These are phyloP conservation scores for Myotis pilosus DNA, from an alignment of 2,797 vertebrate genomes.

Conservation along the genomic window DNA sequence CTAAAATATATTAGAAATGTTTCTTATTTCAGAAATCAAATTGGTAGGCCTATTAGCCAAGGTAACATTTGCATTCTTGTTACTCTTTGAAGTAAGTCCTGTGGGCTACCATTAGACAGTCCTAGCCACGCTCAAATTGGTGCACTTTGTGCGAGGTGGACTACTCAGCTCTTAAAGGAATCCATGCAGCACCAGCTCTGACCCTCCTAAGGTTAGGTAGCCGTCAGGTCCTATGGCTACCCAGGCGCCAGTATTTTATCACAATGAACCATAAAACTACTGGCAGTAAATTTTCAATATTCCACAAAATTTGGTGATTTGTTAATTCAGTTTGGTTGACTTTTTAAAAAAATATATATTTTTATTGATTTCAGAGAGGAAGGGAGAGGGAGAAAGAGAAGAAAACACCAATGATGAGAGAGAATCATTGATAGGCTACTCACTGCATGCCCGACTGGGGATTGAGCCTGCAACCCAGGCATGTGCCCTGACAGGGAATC, in stretches of 20 bases:
- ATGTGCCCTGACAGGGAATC: too few species aligned
- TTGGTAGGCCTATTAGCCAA: neutral
- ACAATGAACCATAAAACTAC: slow-evolving; percentile 82
- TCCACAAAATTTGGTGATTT: slow-evolving; percentile 73
- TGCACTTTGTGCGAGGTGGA: neutral
- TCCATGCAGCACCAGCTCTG: slow-evolving; percentile 41
- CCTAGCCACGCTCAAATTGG: neutral
- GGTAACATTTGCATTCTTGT: neutral
- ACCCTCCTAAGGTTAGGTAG: slow-evolving; percentile 69
- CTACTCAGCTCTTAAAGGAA: slow-evolving; percentile 61
- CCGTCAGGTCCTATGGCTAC: slow-evolving; percentile 71
- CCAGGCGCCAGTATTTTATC: slow-evolving; percentile 79
- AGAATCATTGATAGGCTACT: neutral
- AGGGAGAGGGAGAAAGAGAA: neutral
- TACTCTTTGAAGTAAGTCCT: neutral
- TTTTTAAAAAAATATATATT: slow-evolving; percentile 61
- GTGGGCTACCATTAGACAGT: neutral
- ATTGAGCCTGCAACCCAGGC: too few species aligned
- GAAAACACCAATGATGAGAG: neutral
- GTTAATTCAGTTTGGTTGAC: slow-evolving; percentile 79
- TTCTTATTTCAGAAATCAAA: neutral
- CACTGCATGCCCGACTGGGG: neutral
- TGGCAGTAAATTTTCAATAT: slow-evolving; percentile 79
- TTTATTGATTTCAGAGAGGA: too few species aligned
- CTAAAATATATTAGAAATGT: neutral